Conservation (phyloP, 2,888 invertebrate species). For the Tinea semifulvella region DNA sequence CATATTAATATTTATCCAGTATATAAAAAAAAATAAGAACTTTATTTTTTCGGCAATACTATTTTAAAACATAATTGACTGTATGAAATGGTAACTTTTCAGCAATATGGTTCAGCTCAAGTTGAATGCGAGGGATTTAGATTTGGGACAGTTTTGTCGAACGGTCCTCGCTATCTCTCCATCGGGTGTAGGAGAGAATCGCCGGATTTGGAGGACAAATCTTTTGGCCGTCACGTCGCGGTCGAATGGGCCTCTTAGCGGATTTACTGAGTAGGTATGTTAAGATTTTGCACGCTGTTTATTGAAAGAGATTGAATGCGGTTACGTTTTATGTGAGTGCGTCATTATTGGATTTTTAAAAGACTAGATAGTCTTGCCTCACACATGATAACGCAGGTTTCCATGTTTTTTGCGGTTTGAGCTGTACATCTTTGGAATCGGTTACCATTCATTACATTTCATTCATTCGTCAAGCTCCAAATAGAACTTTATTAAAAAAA, state of each 20-base stretch:
- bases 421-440: too few species aligned
- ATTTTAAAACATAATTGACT: too few species aligned
- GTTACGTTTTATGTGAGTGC: conserved; percentile 8
- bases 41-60: too few species aligned
- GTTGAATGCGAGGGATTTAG: conserved; percentile 58
- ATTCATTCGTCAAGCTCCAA: too few species aligned
- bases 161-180: conserved; percentile 54
- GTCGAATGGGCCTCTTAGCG: conserved; percentile 53
- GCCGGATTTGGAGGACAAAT: conserved; percentile 60
- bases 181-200: conserved; percentile 51
- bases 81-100: conserved; percentile 3
- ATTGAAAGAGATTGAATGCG: conserved; percentile 43
- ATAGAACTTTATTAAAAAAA: too few species aligned
- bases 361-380: too few species aligned
- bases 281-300: conserved; percentile 45
- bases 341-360: too few species aligned
- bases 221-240: conserved; percentile 59
- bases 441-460: too few species aligned
- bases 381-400: too few species aligned
- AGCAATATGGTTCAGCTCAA: conserved; percentile 29
- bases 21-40: too few species aligned
- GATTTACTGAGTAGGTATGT: conserved; percentile 54
- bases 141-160: conserved; percentile 36
- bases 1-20: too few species aligned
- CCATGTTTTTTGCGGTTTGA: too few species aligned